Base-by-base conservation (phyloP, 1,140 invertebrate genomes). In the Aphaenogaster ashmeadi region DNA sequence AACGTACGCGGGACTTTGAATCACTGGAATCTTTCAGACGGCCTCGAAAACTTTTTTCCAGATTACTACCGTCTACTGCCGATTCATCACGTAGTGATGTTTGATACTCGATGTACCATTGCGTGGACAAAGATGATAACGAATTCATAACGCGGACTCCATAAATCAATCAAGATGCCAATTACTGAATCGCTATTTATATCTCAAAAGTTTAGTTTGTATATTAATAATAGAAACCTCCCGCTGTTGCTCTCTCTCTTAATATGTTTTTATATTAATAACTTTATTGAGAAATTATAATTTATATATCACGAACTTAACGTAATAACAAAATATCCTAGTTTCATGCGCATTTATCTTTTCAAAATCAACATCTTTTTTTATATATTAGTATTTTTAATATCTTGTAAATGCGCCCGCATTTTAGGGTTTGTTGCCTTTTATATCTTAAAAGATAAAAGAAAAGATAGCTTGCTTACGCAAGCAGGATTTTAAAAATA, bases 61-160 rank as follows among this genome's bases (percentile, higher is more conserved):
- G 47, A 78, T 52, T 36, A 36, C 50, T 41, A 47, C 77, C 79
- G 79, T 66, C 18, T 69, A 50, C 36, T 21, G 21, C 8, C 67
- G 52, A 79, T 88, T 69, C 54, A 84, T 80, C 74, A 79, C 56
- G 79, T 44, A 74, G 33, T 41, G 9, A 52, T 84, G 18, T 47
- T 66, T 41, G 38, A 60, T 67, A 18, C 21, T 58, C 71, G 60
- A 33, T 75, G 21, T 4, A 7, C 9, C 21, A 15, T 71, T 41
- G n/a, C 18, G 36, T 41, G 41, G n/a, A 47, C 47, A 54, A 58
- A 47, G 50, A 69, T 60, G 6, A 67, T 56, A 64, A 78, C 27
- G 54, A 89, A 89, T 89, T 89, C 67, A 80, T 47, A 56, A 54
- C 13, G 21, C 18, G 5, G 18, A 79, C 56, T 80, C 52, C 66